Evolutionary conservation across 2,888 invertebrate species (phyloP).

Genomic region (Epiblema foenella): DNA sequence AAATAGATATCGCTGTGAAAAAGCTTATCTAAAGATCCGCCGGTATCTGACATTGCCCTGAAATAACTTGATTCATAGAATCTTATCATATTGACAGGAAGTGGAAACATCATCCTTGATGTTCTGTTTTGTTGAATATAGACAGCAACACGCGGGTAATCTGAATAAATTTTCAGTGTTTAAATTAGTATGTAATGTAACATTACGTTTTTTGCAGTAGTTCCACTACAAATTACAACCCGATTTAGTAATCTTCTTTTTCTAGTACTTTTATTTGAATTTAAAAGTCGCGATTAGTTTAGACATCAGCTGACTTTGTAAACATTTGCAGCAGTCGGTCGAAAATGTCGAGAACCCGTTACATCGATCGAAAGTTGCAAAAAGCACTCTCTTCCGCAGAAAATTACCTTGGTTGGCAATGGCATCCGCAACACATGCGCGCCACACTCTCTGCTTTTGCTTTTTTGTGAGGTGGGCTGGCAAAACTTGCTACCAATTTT

Average conservation of each 20-base stretch:
- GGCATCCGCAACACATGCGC: conserved; percentile 63
- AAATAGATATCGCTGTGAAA: conserved; percentile 59
- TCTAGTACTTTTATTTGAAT: neutral
- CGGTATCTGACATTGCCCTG: conserved; percentile 81
- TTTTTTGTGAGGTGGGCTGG: conserved; percentile 53
- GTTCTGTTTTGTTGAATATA: neutral
- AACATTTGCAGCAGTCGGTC: conserved; percentile 44
- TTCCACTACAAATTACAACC: no score
- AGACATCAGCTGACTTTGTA: conserved; percentile 36
- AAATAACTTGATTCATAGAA: conserved; percentile 59
- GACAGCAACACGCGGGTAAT: neutral
- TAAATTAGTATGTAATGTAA: neutral
- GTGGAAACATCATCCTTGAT: conserved; percentile 51
- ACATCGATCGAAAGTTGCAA: conserved; percentile 48
- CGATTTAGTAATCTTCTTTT: neutral
- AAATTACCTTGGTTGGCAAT: conserved; percentile 65
- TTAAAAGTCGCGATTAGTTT: conserved; percentile 2
- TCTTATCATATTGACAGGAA: conserved; percentile 74
- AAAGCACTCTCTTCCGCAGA: conserved; percentile 47
- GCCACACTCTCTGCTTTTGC: conserved; percentile 55
- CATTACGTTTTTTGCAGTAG: neutral
- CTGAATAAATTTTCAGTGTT: neutral
- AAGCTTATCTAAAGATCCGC: conserved; percentile 62
- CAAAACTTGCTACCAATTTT: conserved; percentile 43
- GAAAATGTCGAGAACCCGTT: conserved; percentile 36